Base-by-base conservation (phyloP, 2,113 vertebrate genomes). In the Lophura nycthemera region DNA sequence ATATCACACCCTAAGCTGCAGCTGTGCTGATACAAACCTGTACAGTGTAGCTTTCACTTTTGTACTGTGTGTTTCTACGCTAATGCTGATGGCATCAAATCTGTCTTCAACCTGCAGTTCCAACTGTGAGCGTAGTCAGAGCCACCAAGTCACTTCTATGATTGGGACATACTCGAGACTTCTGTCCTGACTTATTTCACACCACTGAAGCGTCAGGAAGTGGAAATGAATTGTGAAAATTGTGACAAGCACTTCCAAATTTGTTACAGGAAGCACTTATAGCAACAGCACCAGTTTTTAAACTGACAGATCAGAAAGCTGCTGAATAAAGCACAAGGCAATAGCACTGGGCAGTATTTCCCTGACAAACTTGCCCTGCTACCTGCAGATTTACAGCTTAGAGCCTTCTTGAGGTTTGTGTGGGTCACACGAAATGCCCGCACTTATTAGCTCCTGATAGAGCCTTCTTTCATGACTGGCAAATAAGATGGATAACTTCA, bases 301-400 rank as follows among this genome's bases (percentile, higher is more conserved):
- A 63, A 52, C 16, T 27, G n/a, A 50, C 17, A 64, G 20, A 61
- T 71, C 36, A 74, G 19, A 30, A 13, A 38, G 16, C 11, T 0
- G 3, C 29, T 43, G 78, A 74, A 66, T 25, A 38, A 72, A 61
- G 16, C 2, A 10, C 5, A 65, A 57, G 25, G n/a, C 0, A 0
- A 29, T 21, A 65, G 19, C 1, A 7, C 19, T 14, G 27, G 81
- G 60, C n/a, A 32, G 21, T 4, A 34, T 57, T 40, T 66, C 42
- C 73, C 45, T 30, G 17, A 10, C 1, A 19, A 32, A 81, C 25
- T 75, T 47, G 42, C 17, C 29, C 74, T 70, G 47, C n/a, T 66
- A 47, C 15, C 32, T 47, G 36, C 10, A 87, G 11, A 52, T 16
- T 2, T 52, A 30, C 21, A 89, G 13, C 64, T 80, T 64, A 60